Conservation (phyloP, 1,140 invertebrate species). For the Cepaea nemoralis region DNA sequence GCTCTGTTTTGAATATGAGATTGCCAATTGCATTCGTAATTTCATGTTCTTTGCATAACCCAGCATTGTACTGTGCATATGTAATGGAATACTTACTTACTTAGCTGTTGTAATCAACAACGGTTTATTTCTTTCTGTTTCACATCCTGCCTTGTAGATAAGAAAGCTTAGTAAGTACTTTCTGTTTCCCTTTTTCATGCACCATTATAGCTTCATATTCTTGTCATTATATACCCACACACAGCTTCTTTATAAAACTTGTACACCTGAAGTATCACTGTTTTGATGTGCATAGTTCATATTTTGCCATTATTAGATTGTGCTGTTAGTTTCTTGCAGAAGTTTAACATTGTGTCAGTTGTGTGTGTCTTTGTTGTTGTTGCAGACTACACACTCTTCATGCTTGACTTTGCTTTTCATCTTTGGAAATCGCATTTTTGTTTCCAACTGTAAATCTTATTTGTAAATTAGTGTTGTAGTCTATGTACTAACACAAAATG, state of each 20-base stretch:
- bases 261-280: too few species aligned
- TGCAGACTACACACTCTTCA: neutral
- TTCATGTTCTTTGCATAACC: too few species aligned
- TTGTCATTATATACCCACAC: neutral
- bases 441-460: neutral
- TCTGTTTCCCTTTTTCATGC: neutral
- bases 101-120: too few species aligned
- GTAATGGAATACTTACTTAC: too few species aligned
- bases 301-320: neutral
- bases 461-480: too few species aligned
- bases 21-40: too few species aligned
- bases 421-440: neutral
- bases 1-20: too few species aligned
- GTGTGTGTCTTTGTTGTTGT: neutral
- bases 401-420: neutral
- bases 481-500: too few species aligned
- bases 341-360: neutral
- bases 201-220: neutral
- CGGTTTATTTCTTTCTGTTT: too few species aligned
- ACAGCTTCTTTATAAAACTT: neutral
- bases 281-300: neutral
- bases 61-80: too few species aligned
- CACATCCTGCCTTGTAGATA: slow-evolving; percentile 6
- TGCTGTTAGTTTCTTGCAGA: neutral
- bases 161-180: slow-evolving; percentile 30